Percentiles rank a stretch among this genome's conserved stretches.
Evolutionary conservation across 2,797 vertebrate genomes (phyloP).

Genomic region (Trematomus bernacchii): DNA sequence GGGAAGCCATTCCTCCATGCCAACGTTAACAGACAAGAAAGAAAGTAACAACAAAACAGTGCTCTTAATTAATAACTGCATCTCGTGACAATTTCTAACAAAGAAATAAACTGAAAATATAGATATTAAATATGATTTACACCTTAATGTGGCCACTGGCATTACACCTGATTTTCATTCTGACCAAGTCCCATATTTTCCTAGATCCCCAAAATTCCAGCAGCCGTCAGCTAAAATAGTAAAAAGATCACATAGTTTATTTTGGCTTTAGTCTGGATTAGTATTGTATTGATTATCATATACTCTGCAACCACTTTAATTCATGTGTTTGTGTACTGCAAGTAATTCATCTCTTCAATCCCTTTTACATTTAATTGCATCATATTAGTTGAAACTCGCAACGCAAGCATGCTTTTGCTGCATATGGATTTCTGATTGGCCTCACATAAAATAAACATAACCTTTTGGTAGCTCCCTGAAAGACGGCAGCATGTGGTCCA

Average conservation of each 20-base stretch:
- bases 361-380: conserved; percentile 28
- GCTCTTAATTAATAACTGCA: conserved; percentile 20
- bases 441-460: conserved; percentile 6
- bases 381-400: conserved; percentile 1
- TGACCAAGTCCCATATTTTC: background rate
- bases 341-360: background rate
- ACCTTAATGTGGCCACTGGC: background rate
- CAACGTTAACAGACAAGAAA: conserved; percentile 22
- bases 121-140: background rate
- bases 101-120: background rate
- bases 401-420: background rate
- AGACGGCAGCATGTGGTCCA: conserved; percentile 17
- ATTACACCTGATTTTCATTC: no score
- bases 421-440: conserved; percentile 10
- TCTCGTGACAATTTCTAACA: conserved; percentile 9
- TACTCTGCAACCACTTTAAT: background rate
- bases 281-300: background rate
- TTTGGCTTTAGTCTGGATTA: background rate
- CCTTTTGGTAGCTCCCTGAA: conserved; percentile 10
- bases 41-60: conserved; percentile 6
- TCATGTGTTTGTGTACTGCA: background rate
- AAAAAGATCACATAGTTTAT: background rate
- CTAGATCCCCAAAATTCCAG: background rate
- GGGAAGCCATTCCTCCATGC: conserved; percentile 10
- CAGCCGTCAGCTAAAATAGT: background rate